Evolutionary conservation across 2,113 vertebrate species (phyloP), one percentile per base, ranked within the genome.

Genomic region (Barbus barbus): DNA sequence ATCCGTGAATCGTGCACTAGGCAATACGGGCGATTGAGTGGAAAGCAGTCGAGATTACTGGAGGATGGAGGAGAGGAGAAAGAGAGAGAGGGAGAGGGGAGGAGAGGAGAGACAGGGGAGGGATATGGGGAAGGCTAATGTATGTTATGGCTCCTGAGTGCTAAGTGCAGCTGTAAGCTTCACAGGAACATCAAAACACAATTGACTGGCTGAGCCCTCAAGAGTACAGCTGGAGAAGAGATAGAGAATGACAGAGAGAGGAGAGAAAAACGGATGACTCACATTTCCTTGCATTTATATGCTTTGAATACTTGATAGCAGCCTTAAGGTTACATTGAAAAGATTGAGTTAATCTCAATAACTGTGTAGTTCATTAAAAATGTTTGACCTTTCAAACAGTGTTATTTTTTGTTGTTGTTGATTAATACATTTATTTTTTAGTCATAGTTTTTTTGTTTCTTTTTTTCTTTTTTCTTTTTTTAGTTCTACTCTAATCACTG

Each of bases 141-240:
- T 87, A 85, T 80, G 86, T 85, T 87, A 67, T 85, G 84, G 86
- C 76, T 87, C 74, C 80, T 24, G 81, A 83, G 84, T 83, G 86
- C 86, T 87, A 87, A 87, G 86, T 87, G 86, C 86, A 85, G 84
- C 82, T 87, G 86, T 87, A 87, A 85, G 86, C 84, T 85, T 87
- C 76, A 87, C 86, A 83, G 81, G 65, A 85, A 85, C 86, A 87
- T 87, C 86, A 87, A 85, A 87, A 87, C 83, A 87, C 86, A 85
- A 85, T 83, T 83, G 84, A 85, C 58, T 79, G 78, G 14, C 74
- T 74, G 83, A 79, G 83, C 81, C 14, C 83, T 75, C 83, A 75
- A 80, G 86, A 83, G 75, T 78, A 61, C 5, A 28, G 78, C 28
- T 77, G 76, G 46, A 41, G 48, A 80, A 71, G 71, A 56, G 44